Conservation (phyloP, 53 echinoderm and acorn worm species). For the Paelopatides confundens region DNA sequence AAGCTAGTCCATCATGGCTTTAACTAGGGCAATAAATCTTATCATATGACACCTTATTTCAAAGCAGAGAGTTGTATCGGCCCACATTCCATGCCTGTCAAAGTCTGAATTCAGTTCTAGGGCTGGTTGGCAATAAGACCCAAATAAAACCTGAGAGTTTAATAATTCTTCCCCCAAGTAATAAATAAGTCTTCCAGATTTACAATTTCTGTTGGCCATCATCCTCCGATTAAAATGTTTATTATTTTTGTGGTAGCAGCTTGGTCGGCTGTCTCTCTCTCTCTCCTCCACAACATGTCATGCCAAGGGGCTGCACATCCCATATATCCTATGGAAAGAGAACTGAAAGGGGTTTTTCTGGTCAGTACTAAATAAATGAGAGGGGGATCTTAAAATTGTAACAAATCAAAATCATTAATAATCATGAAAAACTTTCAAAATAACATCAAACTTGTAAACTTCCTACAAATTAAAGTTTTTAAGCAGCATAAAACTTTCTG, state of each 20-base stretch:
- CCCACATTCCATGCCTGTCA: conserved; percentile 40
- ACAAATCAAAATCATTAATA: too few relatives aligned
- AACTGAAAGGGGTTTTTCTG: conserved; percentile 30
- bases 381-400: too few relatives aligned
- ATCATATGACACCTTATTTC: too few relatives aligned
- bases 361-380: not conserved
- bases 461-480: too few relatives aligned
- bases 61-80: not conserved
- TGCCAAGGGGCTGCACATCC: conserved; percentile 43
- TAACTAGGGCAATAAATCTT: too few relatives aligned
- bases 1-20: too few relatives aligned
- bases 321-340: conserved; percentile 24
- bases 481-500: too few relatives aligned
- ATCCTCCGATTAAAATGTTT: not conserved
- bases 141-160: not conserved
- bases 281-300: conserved; percentile 23
- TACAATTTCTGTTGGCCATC: conserved; percentile 20
- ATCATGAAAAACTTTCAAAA: too few relatives aligned
- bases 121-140: not conserved
- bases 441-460: too few relatives aligned
- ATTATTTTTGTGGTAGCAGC: conserved; percentile 10
- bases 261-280: conserved; percentile 22
- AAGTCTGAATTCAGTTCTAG: conserved; percentile 9
- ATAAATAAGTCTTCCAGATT: conserved; percentile 9
- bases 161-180: conserved; percentile 4